Base-by-base conservation (phyloP, 2,797 vertebrate genomes). In the Tympanoctomys barrerae region DNA sequence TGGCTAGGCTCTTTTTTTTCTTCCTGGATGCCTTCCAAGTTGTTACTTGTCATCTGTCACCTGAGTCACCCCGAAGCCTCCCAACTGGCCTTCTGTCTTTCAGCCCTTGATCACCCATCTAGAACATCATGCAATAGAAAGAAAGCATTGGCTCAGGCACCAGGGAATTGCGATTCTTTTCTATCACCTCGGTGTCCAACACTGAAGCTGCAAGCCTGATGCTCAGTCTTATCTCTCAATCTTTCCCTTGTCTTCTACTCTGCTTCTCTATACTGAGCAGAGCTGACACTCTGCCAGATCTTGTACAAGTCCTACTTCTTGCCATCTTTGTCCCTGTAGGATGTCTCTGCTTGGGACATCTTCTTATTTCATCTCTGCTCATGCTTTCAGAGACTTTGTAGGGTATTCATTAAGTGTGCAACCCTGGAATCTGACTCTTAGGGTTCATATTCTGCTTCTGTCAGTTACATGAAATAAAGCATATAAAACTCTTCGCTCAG, bases 391-490 rank as follows among this genome's bases (percentile, higher is more conserved):
- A 94, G 89, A 79, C 54, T 86, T 90, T 95, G 79, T 90, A 82
- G 79, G 88, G 62, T 97, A 97, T 97, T 98, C 96, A 96, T 98
- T 98, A 97, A 93, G n/a, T 71, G 31, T 83, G 49, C 42, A 86
- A 64, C 70, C 46, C 61, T 91, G 12, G 46, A 95, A 80, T 94
- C 52, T 90, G 89, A 93, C 62, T 66, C 78, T 49, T 71, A 78
- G 87, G 42, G 79, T 96, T 95, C 70, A 94, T 46, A 87, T 80
- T 89, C 82, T 90, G 78, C 73, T 26, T 86, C 46, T 93, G 91
- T 95, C 68, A 78, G 81, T 91, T 88, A 94, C 49, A 31, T 59
- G 89, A 95, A 96, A 97, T 95, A 87, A 96, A 96, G 93, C 75
- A 84, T 31, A 81, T 62, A 92, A 84, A 94, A 83, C 42, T 31